Percentiles rank a stretch among this genome's conserved stretches.
Conservation (phyloP, 2,888 invertebrate species). For the Drosophila affinis region DNA sequence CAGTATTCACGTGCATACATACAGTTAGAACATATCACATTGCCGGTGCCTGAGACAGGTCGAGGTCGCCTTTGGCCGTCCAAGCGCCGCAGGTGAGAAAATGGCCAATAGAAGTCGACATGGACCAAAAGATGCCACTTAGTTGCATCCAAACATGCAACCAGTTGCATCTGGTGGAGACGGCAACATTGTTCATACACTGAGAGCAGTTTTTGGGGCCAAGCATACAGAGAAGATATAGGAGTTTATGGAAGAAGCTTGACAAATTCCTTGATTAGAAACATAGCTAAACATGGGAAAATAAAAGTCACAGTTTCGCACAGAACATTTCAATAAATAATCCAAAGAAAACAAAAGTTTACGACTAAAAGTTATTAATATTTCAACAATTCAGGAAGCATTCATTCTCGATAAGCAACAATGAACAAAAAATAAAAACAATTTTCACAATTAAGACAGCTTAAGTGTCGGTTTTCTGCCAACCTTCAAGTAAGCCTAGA, state of each 20-base stretch:
- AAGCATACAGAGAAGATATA: neutral
- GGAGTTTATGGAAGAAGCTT: neutral
- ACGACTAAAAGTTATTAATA: too few species aligned
- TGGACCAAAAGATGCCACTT: constrained; percentile 48
- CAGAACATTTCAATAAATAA: too few species aligned
- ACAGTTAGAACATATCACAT: constrained; percentile 51
- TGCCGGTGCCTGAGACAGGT: constrained; percentile 70
- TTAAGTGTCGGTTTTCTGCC: too few species aligned
- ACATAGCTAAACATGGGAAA: too few species aligned
- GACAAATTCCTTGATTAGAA: neutral
- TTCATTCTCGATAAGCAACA: too few species aligned
- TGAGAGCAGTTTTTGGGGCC: neutral
- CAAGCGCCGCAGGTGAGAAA: constrained; percentile 73
- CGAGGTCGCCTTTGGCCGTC: constrained; percentile 71
- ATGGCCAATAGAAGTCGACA: constrained; percentile 45
- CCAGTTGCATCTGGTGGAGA: constrained; percentile 20
- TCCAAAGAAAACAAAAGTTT: too few species aligned
- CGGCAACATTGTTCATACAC: neutral
- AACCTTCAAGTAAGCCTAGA: too few species aligned
- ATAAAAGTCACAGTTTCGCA: too few species aligned
- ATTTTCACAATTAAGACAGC: too few species aligned
- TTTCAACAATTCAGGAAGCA: too few species aligned
- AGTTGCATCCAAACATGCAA: constrained; percentile 40
- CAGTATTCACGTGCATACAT: constrained; percentile 16
- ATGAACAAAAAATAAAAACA: too few species aligned